phyloP scores from a whole-genome alignment of 2,113 vertebrate genomes.

The Sciurus niger region DNA sequence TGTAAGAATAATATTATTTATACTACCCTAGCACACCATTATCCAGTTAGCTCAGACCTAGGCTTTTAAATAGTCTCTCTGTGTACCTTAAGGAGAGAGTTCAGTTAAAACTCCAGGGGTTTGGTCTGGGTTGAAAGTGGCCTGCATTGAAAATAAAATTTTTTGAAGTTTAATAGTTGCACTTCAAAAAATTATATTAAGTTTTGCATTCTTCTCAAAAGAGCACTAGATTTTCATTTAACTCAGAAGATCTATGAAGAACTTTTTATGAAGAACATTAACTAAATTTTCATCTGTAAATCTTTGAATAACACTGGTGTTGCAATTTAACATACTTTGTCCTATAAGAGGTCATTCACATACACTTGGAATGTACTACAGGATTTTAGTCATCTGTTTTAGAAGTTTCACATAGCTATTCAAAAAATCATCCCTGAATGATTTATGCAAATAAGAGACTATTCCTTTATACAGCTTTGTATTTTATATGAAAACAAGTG shows the following conservation, averaged over 20 bases:
- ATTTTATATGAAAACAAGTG: slow-evolving; percentile 32
- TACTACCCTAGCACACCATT: background rate
- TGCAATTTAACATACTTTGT: background rate
- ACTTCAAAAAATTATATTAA: background rate
- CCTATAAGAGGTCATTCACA: background rate
- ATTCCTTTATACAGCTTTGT: background rate
- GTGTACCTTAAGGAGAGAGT: background rate
- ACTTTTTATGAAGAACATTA: background rate
- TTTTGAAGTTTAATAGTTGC: background rate
- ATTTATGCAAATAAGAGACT: background rate
- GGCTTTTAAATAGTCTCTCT: background rate
- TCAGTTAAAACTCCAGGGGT: background rate
- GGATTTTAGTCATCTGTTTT: background rate
- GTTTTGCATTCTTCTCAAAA: background rate
- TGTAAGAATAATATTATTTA: background rate
- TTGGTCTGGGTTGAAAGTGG: background rate
- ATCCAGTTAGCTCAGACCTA: background rate
- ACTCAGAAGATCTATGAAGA: background rate
- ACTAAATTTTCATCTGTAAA: background rate
- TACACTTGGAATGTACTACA: background rate
- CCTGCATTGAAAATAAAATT: slow-evolving; percentile 2
- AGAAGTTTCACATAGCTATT: slow-evolving; percentile 30
- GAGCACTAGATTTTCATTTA: background rate
- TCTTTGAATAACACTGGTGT: background rate
- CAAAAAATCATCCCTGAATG: background rate